Evolutionary conservation across 2,888 invertebrate genomes (phyloP).

Genomic region (Dione vanillae): DNA sequence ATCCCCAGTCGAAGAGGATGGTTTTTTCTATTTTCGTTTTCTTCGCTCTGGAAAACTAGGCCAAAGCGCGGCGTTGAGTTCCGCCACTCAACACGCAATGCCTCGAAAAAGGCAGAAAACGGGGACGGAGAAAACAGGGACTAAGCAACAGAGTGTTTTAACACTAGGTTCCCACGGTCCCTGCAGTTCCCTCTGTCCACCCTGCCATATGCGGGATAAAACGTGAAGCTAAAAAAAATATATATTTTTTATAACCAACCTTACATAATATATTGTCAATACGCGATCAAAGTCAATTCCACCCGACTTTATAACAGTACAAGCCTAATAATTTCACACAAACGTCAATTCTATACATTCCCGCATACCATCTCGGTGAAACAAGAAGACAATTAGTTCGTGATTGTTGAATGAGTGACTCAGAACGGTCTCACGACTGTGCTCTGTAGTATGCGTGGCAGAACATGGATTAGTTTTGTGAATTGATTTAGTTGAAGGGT

Average conservation of each 20-base stretch:
- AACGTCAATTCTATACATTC: slow-evolving; percentile 32
- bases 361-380: slow-evolving; percentile 41
- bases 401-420: slow-evolving; percentile 42
- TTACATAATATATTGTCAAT: background rate
- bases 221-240: no score
- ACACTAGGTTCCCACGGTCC: no score
- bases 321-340: slow-evolving; percentile 30
- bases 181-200: no score
- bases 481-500: background rate
- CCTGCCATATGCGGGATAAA: no score
- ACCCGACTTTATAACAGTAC: slow-evolving; percentile 20
- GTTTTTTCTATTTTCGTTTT: no score
- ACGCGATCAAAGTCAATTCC: background rate
- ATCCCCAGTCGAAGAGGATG: no score
- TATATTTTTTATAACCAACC: background rate
- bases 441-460: background rate
- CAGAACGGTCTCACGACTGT: slow-evolving; percentile 37
- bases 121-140: no score
- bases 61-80: no score
- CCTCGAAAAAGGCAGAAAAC: no score
- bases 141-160: no score
- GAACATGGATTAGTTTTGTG: slow-evolving; percentile 1
- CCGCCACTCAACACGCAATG: no score
- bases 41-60: no score
- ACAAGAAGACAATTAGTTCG: slow-evolving; percentile 41